Evolutionary conservation across 1,140 invertebrate genomes (phyloP).

Genomic region (Homarus americanus): DNA sequence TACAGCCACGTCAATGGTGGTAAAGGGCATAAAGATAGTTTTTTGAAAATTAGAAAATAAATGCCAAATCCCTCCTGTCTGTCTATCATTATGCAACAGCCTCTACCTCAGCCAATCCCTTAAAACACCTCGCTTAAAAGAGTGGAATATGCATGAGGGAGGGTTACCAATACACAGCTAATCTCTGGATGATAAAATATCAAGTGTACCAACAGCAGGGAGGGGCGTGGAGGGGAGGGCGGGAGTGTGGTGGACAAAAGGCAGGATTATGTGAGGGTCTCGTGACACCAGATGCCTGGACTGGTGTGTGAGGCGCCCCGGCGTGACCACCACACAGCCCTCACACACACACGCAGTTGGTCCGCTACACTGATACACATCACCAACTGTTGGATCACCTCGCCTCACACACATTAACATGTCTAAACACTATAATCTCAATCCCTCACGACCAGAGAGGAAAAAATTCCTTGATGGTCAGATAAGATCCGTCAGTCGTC

Average conservation of each 20-base stretch:
- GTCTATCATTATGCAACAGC: too few species aligned
- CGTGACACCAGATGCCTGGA: not conserved
- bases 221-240: not conserved
- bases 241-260: not conserved
- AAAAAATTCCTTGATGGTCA: too few species aligned
- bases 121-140: too few species aligned
- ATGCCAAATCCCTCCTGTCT: too few species aligned
- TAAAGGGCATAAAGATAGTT: too few species aligned
- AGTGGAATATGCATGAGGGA: too few species aligned
- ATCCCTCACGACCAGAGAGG: not conserved
- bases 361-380: not conserved
- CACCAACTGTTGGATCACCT: not conserved
- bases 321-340: too few species aligned
- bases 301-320: not conserved
- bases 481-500: too few species aligned
- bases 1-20: too few species aligned
- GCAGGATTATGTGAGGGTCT: not conserved
- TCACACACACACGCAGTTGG: not conserved
- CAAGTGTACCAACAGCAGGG: conserved; percentile 1
- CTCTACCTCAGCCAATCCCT: too few species aligned
- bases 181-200: not conserved
- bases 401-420: not conserved
- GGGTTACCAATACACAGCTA: not conserved
- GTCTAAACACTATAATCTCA: not conserved
- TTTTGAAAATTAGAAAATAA: too few species aligned